phyloP scores from a whole-genome alignment of 1,140 invertebrate species.

The Calycopis cecrops region DNA sequence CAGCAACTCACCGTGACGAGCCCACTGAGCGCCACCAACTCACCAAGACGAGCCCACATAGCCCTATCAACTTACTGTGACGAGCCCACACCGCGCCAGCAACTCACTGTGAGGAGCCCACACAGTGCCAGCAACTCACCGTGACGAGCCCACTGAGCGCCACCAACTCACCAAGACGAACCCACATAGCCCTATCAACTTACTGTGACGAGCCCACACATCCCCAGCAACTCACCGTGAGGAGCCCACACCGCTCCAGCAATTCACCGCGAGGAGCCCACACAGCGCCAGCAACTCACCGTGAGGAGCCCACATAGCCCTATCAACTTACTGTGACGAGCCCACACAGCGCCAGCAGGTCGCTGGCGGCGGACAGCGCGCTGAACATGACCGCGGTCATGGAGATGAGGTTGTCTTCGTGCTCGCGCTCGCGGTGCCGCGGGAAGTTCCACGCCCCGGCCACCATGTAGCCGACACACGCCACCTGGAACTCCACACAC shows the following conservation, averaged over 20 bases:
- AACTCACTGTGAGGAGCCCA: conserved; percentile 46
- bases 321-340: conserved; percentile 49
- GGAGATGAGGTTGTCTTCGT: conserved; percentile 60
- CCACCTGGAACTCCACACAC: conserved; percentile 42
- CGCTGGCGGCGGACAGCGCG: conserved; percentile 49
- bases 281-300: conserved; percentile 43
- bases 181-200: too few relatives aligned
- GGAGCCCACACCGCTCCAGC: too few relatives aligned
- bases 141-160: conserved; percentile 56
- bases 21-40: conserved; percentile 58
- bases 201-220: too few relatives aligned
- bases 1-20: conserved; percentile 48
- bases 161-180: too few relatives aligned
- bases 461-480: conserved; percentile 43
- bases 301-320: conserved; percentile 55
- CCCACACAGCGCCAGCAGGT: conserved; percentile 41
- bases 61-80: too few relatives aligned
- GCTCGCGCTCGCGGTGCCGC: conserved; percentile 36
- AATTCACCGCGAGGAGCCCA: conserved; percentile 46
- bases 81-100: too few relatives aligned
- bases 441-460: conserved; percentile 52
- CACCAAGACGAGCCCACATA: too few relatives aligned
- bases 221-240: too few relatives aligned
- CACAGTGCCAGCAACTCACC: conserved; percentile 44
- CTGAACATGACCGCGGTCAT: conserved; percentile 65